phyloP scores from a whole-genome alignment of 2,797 vertebrate species.

The Oreochromis grahami region DNA sequence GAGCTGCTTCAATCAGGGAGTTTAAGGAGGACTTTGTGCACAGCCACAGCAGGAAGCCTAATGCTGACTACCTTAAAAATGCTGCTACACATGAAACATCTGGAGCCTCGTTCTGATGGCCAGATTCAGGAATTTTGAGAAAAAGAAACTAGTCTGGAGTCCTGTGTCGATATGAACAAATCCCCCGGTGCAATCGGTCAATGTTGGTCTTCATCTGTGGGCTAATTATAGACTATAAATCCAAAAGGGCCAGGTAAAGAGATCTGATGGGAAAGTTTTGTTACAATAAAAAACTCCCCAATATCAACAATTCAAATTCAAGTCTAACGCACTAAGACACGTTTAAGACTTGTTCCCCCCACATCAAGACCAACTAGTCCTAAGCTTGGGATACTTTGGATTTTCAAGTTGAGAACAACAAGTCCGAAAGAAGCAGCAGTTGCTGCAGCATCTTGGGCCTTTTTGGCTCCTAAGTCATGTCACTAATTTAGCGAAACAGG shows the following conservation, averaged over 20 bases:
- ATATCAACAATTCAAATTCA: neutral
- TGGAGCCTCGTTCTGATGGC: conserved; percentile 45
- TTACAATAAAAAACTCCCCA: neutral
- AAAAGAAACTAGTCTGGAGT: neutral
- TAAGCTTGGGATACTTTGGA: neutral
- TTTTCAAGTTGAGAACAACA: neutral
- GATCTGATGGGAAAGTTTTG: neutral
- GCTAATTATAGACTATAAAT: neutral
- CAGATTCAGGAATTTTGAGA: conserved; percentile 27
- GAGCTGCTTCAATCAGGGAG: neutral
- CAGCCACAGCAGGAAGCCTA: conserved; percentile 20
- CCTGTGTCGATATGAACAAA: neutral
- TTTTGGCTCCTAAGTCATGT: neutral
- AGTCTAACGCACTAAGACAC: neutral
- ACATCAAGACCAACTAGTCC: neutral
- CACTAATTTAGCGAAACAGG: neutral
- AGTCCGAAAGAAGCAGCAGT: neutral
- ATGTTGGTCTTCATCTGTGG: neutral
- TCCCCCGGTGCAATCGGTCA: neutral
- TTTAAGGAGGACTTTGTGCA: neutral
- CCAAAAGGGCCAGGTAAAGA: neutral
- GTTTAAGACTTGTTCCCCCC: neutral
- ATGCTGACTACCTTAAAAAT: conserved; percentile 26
- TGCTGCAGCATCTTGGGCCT: neutral
- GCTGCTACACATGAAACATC: conserved; percentile 10